Conservation (phyloP, 2,113 vertebrate species). For the Prochilodus magdalenae region DNA sequence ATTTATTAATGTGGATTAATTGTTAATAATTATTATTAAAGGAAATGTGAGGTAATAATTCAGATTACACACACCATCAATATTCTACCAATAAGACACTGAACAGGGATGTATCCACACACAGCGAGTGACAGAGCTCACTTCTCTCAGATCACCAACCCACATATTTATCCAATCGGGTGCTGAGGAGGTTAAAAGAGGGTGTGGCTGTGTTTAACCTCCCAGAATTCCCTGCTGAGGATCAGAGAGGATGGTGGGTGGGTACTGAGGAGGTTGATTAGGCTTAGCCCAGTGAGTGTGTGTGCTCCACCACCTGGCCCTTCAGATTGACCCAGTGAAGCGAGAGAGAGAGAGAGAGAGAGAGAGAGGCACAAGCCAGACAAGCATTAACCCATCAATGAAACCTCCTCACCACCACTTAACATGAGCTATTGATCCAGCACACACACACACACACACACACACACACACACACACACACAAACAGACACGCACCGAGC, state of each 20-base stretch:
- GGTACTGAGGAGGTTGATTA: slow-evolving; percentile 23
- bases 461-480: slow-evolving; percentile 27
- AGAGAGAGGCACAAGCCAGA: slow-evolving; percentile 64
- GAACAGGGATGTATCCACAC: too few relatives aligned
- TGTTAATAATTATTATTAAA: too few relatives aligned
- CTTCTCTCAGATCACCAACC: not conserved
- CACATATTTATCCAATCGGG: slow-evolving; percentile 28
- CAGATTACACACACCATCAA: too few relatives aligned
- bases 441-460: slow-evolving; percentile 34
- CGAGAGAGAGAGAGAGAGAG: slow-evolving; percentile 39
- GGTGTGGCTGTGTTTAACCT: slow-evolving; percentile 55
- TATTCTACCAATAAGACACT: too few relatives aligned
- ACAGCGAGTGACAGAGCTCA: not conserved
- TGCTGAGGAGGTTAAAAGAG: slow-evolving; percentile 47
- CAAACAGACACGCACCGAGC: slow-evolving; percentile 29
- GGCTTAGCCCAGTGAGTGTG: not conserved
- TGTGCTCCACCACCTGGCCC: slow-evolving; percentile 54
- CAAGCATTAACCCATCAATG: slow-evolving; percentile 80
- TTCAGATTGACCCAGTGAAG: slow-evolving; percentile 51
- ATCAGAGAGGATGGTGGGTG: slow-evolving; percentile 44
- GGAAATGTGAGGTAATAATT: too few relatives aligned
- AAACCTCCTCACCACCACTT: slow-evolving; percentile 79
- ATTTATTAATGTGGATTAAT: too few relatives aligned
- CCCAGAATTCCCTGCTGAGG: slow-evolving; percentile 54
- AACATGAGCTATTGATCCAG: slow-evolving; percentile 81